Base-by-base conservation (phyloP, 2,797 vertebrate genomes). In the Brachymystax lenok region DNA sequence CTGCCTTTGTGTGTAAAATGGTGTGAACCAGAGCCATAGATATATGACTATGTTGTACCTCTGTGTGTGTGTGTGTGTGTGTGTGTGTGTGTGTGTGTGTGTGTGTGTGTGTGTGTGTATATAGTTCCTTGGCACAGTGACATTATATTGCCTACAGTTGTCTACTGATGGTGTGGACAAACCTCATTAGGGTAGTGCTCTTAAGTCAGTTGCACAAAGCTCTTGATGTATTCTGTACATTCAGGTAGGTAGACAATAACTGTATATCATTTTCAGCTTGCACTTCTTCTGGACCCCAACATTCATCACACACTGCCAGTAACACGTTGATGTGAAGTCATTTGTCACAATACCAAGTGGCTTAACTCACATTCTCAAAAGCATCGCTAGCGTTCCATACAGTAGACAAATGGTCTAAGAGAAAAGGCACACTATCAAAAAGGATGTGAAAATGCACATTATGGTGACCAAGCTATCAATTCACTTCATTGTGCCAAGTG, bases 361-460 rank as follows among this genome's bases (percentile, higher is more conserved):
- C 52, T n/a, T 72, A 19, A 54, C 16, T 72, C 71, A 54, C 70
- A 19, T 51, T 56, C 52, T 51, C 33, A 63, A 71, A 71, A 50
- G 40, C 71, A 30, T 19, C 51, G 16, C 4, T 51, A 30, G 27
- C 7, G 7, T 72, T 28, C 51, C 71, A 54, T 27, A 63, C 21
- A 63, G 21, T 63, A 59, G 71, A 59, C 33, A 19, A 72, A 56
- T 72, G 28, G 7, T 54, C 14, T 7, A 5, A 52, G 50, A 8
- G 21, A 16, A 71, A 71, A 51, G 24, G 50, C 70, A 71, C 21
- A 28, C 70, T 24, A 52, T 71, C 70, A 71, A 71, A 71, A 51
- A 50, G 50, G 50, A 71, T 71, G 17, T 71, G 51, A 71, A 71
- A 71, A 71, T 71, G 54, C 50, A 30, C 2, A 71, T 71, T 63